Base-by-base conservation (phyloP, 2,113 vertebrate genomes). In the Benitochromis conjunctus region DNA sequence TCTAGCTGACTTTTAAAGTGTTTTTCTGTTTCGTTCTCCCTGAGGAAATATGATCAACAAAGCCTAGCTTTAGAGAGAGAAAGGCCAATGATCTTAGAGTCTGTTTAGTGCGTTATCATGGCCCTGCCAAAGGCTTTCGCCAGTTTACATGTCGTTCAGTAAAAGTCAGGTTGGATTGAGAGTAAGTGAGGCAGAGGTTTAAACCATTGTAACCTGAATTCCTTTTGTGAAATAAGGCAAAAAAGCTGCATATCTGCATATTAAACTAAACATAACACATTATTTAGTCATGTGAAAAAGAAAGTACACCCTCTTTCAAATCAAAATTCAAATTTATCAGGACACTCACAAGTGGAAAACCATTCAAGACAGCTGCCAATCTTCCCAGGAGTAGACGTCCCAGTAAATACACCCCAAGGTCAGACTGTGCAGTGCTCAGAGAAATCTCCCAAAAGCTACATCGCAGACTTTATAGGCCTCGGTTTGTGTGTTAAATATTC, bases 1-100 rank as follows among this genome's bases (percentile, higher is more conserved):
- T 91, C 95, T 95, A 51, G 46, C 92, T 93, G 91, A 92, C 91
- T 96, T 96, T 97, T 97, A 95, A 97, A 96, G 96, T 94, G 96
- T 95, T 96, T 92, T 96, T 94, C 94, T 91, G 91, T 94, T 95
- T 94, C 91, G 56, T 51, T 69, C 77, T 86, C 91, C 87, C 91
- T 3, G n/a, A 81, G 88, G 91, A 94, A 86, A 90, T 82, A 90
- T 66, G 53, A 80, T 82, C 71, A 85, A 93, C 80, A 93, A 92
- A 93, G 88, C 76, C 78, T 86, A 80, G 82, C 86, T 91, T 86
- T 48, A 34, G 48, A 89, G 64, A 88, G 57, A 91, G 69, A 53
- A 55, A 57, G 74, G 54, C 88, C 91, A 86, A 51, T 81, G 86
- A 93, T 91, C 85, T 81, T 13, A 78, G 69, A 77, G 88, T 92